A percentile compares a stretch with the other conserved stretches of the same genome.
Conservation (phyloP, 2,888 invertebrate species). For the Sepioteuthis lessoniana region DNA sequence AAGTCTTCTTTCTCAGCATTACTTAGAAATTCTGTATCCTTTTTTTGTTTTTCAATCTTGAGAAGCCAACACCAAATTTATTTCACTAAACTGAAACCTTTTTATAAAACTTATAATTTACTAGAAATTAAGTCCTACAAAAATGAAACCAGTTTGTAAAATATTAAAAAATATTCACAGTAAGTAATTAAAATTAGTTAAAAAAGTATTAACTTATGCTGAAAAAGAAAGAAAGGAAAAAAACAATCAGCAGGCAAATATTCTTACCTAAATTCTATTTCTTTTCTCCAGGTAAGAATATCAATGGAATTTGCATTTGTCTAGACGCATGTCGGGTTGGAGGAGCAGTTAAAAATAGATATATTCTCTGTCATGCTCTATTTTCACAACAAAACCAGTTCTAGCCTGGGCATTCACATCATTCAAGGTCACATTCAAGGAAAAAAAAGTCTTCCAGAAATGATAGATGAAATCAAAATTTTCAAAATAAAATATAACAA, state of each 20-base stretch:
- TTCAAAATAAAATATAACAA: no score
- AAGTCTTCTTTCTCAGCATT: neutral
- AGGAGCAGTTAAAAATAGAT: neutral
- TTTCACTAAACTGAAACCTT: neutral
- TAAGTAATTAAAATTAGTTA: neutral
- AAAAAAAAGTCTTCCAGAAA: no score
- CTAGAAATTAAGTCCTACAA: neutral
- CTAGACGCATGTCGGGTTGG: neutral
- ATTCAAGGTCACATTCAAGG: no score
- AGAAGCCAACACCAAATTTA: neutral
- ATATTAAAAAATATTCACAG: neutral
- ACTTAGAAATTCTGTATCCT: neutral
- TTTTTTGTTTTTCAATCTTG: neutral
- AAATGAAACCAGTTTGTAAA: neutral
- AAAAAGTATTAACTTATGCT: neutral
- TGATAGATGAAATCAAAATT: no score
- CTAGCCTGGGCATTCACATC: no score
- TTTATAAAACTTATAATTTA: neutral
- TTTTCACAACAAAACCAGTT: no score
- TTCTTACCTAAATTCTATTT: neutral
- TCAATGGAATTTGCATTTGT: neutral
- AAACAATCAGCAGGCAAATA: neutral
- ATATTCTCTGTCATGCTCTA: no score
- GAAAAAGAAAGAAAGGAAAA: neutral
- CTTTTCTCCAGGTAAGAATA: conserved; percentile 16